Evolutionary conservation across 2,113 vertebrate genomes (phyloP).

Genomic region (Machaerirhynchus nigripectus): DNA sequence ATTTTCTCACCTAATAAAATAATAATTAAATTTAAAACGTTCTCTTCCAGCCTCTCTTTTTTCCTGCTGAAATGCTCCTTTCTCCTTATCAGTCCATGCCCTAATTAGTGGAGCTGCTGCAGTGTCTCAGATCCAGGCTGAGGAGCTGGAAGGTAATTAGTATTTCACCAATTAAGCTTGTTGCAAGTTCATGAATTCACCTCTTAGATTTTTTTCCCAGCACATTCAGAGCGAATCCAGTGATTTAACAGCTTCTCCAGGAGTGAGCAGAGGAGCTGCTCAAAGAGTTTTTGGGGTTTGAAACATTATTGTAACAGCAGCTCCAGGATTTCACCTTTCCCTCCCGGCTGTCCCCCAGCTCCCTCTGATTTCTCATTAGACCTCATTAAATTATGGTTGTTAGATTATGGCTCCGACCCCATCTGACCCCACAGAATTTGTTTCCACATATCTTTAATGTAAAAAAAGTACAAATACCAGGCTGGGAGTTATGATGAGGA

Average conservation of each 20-base stretch:
- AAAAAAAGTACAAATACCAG: background rate
- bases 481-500: background rate
- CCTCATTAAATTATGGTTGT: background rate
- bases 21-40: background rate
- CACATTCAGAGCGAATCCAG: background rate
- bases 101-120: constrained; percentile 19
- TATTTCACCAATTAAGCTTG: constrained; percentile 23
- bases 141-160: constrained; percentile 40
- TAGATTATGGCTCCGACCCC: background rate
- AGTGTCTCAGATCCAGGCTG: background rate
- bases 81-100: background rate
- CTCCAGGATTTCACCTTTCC: background rate
- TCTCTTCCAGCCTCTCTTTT: background rate
- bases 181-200: background rate
- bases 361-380: background rate
- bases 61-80: background rate
- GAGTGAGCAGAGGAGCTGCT: background rate
- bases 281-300: background rate
- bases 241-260: background rate
- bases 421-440: background rate
- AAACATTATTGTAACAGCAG: background rate
- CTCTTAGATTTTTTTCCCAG: background rate
- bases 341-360: background rate
- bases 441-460: background rate
- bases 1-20: background rate